Evolutionary conservation across 2,888 invertebrate genomes (phyloP), one percentile per base, ranked within the genome.

Genomic region (Parochlus steinenii): DNA sequence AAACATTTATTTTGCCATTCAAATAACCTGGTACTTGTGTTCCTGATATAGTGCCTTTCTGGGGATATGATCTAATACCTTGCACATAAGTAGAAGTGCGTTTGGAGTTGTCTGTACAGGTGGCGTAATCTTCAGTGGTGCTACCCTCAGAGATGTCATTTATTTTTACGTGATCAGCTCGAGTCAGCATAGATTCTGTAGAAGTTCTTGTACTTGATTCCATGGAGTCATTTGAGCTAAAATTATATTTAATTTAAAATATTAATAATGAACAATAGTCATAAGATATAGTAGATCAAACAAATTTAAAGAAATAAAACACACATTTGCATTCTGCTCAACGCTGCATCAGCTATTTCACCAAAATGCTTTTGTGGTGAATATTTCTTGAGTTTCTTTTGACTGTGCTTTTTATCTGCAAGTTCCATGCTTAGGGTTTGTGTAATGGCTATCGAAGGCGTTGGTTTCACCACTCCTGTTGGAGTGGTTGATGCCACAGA

Each of bases 61-160:
- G 56, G 43, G 56, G 49, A 48, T 58, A 53, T 44, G 57, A 63
- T 58, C 56, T 61, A 56, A 52, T 65, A 64, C 60, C 64, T 62
- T 50, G 63, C 52, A 53, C 63, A 54, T 53, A 8, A 11, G 31
- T 54, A 53, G 25, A 53, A 47, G 17, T 51, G 49, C 56, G 62
- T 55, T 74, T 69, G 12, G 76, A 77, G 49, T 71, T 77, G 50
- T 77, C 76, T 36, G 76, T 86, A 52, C 86, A 86, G 46, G 86
- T 86, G 44, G 82, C 76, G 55, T 86, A 86, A 58, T 86, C 86
- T 56, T 86, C 85, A 14, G 76, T 76, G 25, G 70, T 78, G 40
- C 86, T 86, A 48, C 83, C 83, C 62, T 86, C 86, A n/a, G 83
- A 83, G 33, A 82, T 65, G 51, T 86, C 85, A 43, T 75, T 76